Base-by-base conservation (phyloP, 2,888 invertebrate species). In the Scotopteryx bipunctaria region DNA sequence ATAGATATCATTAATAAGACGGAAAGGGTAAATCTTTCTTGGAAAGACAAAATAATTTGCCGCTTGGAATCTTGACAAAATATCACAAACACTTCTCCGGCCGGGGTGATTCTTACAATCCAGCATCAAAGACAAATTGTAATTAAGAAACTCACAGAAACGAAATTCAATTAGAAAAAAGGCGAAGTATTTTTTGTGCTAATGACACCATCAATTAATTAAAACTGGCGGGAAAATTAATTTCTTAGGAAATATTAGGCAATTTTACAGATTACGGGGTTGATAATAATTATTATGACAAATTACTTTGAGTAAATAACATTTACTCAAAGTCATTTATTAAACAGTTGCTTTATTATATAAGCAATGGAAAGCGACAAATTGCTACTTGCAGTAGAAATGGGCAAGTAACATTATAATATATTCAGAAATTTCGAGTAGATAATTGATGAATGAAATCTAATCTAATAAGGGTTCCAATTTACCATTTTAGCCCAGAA, bases 141-240 rank as follows among this genome's bases (percentile, higher is more conserved):
- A 42, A 42, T 36, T 42, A 49, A 42, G 16, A 36, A 42, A 42
- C 13, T 49, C 15, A 27, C 9, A 27, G 27, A 31, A 5, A 33
- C 23, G 33, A 32, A 43, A 43, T 23, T 33, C 15, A 32, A 21
- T 42, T 31, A 16, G 38, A 40, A 40, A 48, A 29, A 33, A 41
- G 29, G 27, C 32, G n/a, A 44, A 37, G 29, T 33, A 27, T 47
- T 47, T 49, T 31, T 15, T 49, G 42, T 27, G 27, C 49, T 36
- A 49, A 49, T 31, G 49, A 36, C 23, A 42, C 21, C 48, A 42
- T 41, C 31, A 31, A 42, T 49, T 49, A 29, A 48, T 48, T 41
- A 35, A 41, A 41, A 29, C 16, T 4, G 36, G 31, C 42, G 17
- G 29, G 5, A 35, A 49, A 36, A 32, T 46, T 31, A 35, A 21